Percentiles rank a stretch among this genome's conserved stretches.
Evolutionary conservation across 1,140 invertebrate species (phyloP).

Genomic region (Cheumatopsyche charites): DNA sequence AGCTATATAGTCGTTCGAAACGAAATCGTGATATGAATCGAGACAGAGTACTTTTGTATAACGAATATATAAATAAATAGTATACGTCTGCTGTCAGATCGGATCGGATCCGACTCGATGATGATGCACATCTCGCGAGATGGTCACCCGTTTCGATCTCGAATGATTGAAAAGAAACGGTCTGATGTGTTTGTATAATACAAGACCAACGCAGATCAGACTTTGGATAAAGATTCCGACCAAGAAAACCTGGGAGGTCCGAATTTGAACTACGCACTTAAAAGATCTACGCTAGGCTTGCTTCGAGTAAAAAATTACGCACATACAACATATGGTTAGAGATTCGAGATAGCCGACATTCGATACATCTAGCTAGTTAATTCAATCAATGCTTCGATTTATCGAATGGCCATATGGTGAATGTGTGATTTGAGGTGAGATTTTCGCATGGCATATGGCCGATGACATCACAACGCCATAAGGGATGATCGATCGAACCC

Average conservation of each 20-base stretch:
- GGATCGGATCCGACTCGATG: conserved; percentile 6
- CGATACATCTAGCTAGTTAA: background rate
- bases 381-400: background rate
- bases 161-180: conserved; percentile 14
- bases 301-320: background rate
- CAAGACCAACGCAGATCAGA: conserved; percentile 3
- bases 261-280: background rate
- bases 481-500: background rate
- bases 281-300: background rate
- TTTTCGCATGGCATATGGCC: conserved; percentile 1
- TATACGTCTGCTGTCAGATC: background rate
- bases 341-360: background rate
- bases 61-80: too few relatives aligned
- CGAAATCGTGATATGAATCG: too few relatives aligned
- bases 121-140: conserved; percentile 16
- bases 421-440: background rate
- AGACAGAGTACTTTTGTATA: too few relatives aligned
- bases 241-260: conserved; percentile 28
- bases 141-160: conserved; percentile 6
- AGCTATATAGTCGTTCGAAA: too few relatives aligned
- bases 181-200: background rate
- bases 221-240: conserved; percentile 28
- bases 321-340: conserved; percentile 1
- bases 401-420: background rate
- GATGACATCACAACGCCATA: conserved; percentile 12